Evolutionary conservation across 1,140 invertebrate genomes (phyloP).

Genomic region (Laupala kohalensis): DNA sequence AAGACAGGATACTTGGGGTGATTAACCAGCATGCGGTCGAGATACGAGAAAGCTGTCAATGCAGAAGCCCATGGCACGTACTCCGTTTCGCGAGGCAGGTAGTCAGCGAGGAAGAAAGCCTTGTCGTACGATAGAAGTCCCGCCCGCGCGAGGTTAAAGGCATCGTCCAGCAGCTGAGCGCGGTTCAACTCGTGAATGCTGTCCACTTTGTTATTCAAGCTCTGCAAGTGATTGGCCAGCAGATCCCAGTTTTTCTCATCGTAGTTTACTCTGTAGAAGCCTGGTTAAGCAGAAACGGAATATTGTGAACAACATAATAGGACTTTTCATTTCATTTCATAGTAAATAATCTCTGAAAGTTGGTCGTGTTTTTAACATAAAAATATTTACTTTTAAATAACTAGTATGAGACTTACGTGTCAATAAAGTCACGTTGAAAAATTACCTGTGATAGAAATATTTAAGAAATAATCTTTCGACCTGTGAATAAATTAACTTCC

Average conservation of each 20-base stretch:
- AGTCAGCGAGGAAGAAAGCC: conserved; percentile 39
- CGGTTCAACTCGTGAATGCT: conserved; percentile 43
- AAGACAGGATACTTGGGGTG: background rate
- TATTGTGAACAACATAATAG: no score
- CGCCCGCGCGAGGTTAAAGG: conserved; percentile 57
- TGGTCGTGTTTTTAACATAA: background rate
- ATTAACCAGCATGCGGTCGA: conserved; percentile 2
- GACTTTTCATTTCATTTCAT: no score
- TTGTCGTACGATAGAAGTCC: conserved; percentile 41
- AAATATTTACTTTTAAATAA: background rate
- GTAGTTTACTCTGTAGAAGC: conserved; percentile 52
- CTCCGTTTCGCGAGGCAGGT: conserved; percentile 46
- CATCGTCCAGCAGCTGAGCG: conserved; percentile 70
- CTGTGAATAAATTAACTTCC: no score
- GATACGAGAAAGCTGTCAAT: conserved; percentile 32
- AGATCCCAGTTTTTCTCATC: conserved; percentile 34
- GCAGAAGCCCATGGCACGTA: conserved; percentile 56
- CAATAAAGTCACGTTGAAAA: no score
- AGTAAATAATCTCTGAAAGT: no score
- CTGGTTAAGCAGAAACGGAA: no score
- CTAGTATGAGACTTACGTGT: background rate
- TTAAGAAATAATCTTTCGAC: background rate
- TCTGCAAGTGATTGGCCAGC: conserved; percentile 32
- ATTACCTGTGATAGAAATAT: background rate
- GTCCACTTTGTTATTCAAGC: conserved; percentile 18